A percentile compares a stretch with the other conserved stretches of the same genome.
Evolutionary conservation across 2,888 invertebrate species (phyloP).

Genomic region (Cosmia pyralina): DNA sequence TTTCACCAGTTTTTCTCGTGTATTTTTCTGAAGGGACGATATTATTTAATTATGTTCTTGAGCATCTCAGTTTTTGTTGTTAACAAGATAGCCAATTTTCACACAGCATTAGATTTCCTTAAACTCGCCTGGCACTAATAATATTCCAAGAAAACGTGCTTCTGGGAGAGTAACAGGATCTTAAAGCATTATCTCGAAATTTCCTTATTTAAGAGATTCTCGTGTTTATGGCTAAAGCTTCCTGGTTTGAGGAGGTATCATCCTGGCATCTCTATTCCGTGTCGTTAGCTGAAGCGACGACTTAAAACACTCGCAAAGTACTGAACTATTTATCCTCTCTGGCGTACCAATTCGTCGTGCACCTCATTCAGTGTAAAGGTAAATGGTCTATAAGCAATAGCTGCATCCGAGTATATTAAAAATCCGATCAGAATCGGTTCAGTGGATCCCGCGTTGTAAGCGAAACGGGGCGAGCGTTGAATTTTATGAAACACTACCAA

Average conservation of each 20-base stretch:
- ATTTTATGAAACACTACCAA: slow-evolving; percentile 69
- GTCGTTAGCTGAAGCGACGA: slow-evolving; percentile 11
- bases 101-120: slow-evolving; percentile 14
- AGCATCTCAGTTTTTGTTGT: slow-evolving; percentile 1
- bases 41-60: slow-evolving; percentile 40
- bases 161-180: slow-evolving; percentile 19
- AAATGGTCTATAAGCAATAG: slow-evolving; percentile 56
- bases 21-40: slow-evolving; percentile 30
- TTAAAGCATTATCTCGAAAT: slow-evolving; percentile 42
- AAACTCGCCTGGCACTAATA: slow-evolving; percentile 25
- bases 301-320: slow-evolving; percentile 15
- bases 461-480: slow-evolving; percentile 64
- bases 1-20: slow-evolving; percentile 9
- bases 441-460: slow-evolving; percentile 61
- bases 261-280: slow-evolving; percentile 21
- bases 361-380: slow-evolving; percentile 45
- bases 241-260: slow-evolving; percentile 32
- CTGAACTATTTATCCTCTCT: slow-evolving; percentile 21
- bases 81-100: slow-evolving; percentile 7
- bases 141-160: slow-evolving; percentile 25
- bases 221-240: slow-evolving; percentile 50
- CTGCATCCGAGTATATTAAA: slow-evolving; percentile 64
- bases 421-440: slow-evolving; percentile 65
- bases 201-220: slow-evolving; percentile 38
- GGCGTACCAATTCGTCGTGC: slow-evolving; percentile 26